Conservation (phyloP, 2,888 invertebrate genomes). For the Pherbina coryleti region DNA sequence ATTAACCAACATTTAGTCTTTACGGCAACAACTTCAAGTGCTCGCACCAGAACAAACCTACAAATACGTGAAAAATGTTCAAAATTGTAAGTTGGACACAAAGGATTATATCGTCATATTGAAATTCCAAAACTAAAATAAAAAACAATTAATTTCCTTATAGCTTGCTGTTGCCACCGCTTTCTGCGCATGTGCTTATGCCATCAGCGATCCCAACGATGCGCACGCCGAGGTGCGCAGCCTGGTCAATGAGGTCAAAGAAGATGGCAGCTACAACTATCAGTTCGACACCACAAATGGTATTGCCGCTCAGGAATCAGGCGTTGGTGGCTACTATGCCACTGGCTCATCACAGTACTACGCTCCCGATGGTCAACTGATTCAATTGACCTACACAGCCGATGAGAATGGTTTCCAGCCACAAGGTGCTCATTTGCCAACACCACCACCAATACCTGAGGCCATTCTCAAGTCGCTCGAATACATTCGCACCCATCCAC, state of each 20-base stretch:
- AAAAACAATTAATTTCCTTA: background rate
- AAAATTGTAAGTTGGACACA: constrained; percentile 54
- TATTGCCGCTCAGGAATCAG: constrained; percentile 73
- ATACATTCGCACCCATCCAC: constrained; percentile 65
- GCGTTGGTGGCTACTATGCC: constrained; percentile 72
- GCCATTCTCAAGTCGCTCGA: constrained; percentile 64
- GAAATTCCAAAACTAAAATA: background rate
- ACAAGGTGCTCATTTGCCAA: constrained; percentile 68
- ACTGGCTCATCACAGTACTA: constrained; percentile 72
- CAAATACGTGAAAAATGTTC: constrained; percentile 50
- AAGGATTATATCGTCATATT: background rate
- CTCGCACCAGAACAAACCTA: constrained; percentile 25
- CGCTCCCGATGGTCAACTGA: constrained; percentile 71
- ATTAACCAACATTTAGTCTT: constrained; percentile 19
- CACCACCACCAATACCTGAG: constrained; percentile 65
- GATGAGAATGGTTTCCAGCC: constrained; percentile 74
- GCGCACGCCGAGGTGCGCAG: constrained; percentile 64
- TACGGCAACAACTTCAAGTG: background rate
- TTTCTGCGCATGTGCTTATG: constrained; percentile 13
- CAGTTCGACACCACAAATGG: constrained; percentile 74
- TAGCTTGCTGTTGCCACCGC: constrained; percentile 22
- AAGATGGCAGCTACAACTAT: constrained; percentile 70
- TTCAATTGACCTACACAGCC: constrained; percentile 71
- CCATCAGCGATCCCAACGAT: constrained; percentile 49
- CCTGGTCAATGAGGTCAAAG: constrained; percentile 65